These are phyloP conservation scores for Ianthella basta DNA, from an alignment of 37 sponge, comb jelly and placozoan genomes.

Conservation along the genomic window DNA sequence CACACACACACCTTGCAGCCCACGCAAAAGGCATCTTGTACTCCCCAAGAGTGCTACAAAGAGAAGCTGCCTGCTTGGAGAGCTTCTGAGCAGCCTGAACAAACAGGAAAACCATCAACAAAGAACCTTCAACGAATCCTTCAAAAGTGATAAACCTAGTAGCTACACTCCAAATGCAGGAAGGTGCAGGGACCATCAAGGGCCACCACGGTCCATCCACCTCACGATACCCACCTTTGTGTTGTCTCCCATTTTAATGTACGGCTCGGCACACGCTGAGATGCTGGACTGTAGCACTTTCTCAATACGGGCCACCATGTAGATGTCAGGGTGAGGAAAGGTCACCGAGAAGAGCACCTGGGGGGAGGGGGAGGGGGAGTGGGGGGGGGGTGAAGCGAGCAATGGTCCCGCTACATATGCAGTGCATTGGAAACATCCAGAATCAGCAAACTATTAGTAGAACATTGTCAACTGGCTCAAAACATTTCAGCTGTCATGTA, in stretches of 20 bases:
- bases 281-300: constrained; percentile 82
- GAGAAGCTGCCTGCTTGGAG: constrained; percentile 50
- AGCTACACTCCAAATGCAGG: not conserved
- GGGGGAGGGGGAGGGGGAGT: constrained; percentile 21
- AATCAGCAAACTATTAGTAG: not conserved
- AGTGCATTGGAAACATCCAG: not conserved
- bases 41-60: constrained; percentile 72
- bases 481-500: too few relatives aligned
- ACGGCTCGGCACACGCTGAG: constrained; percentile 77
- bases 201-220: not conserved
- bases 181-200: not conserved
- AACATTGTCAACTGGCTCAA: too few relatives aligned
- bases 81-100: constrained; percentile 72
- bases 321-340: constrained; percentile 74
- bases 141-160: too few relatives aligned
- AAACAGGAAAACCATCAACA: not conserved
- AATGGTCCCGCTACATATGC: not conserved
- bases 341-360: constrained; percentile 86
- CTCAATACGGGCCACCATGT: constrained; percentile 82
- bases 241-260: constrained; percentile 76
- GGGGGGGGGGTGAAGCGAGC: too few relatives aligned
- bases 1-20: constrained; percentile 72
- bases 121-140: too few relatives aligned
- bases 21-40: constrained; percentile 94
- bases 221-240: constrained; percentile 46